Conservation (phyloP, 2,113 vertebrate genomes). For the Jaculus jaculus region DNA sequence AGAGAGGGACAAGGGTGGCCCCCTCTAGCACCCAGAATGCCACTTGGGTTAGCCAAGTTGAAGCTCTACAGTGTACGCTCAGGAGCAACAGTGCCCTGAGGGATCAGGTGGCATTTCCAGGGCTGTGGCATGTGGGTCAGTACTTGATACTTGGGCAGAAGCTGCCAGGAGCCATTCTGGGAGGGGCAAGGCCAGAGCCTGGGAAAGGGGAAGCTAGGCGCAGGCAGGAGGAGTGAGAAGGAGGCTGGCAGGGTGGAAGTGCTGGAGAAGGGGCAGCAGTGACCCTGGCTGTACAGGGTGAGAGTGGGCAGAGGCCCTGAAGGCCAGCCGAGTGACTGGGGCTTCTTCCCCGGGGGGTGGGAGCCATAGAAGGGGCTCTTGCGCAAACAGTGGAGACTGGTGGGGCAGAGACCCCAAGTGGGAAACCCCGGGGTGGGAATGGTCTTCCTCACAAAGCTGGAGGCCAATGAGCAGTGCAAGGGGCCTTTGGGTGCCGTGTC, state of each 20-base stretch:
- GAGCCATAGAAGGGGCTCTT: background rate
- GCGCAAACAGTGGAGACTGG: background rate
- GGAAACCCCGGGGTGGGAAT: background rate
- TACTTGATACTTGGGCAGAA: background rate
- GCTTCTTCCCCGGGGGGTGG: background rate
- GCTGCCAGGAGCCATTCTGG: background rate
- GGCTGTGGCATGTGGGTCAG: background rate
- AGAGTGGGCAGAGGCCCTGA: background rate
- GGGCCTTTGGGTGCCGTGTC: background rate
- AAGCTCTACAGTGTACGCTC: background rate
- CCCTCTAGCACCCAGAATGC: background rate
- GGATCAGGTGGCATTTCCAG: background rate
- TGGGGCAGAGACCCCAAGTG: background rate
- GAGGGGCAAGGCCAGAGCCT: background rate
- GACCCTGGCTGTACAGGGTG: background rate
- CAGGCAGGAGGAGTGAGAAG: background rate
- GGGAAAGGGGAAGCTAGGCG: background rate
- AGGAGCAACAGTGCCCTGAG: background rate
- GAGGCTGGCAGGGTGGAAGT: too few relatives aligned
- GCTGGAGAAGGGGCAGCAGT: background rate
- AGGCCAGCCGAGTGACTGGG: background rate
- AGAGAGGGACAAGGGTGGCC: background rate
- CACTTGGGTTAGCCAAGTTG: background rate
- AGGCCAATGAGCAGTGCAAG: background rate
- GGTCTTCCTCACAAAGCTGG: background rate